phyloP scores from a whole-genome alignment of 1,140 invertebrate genomes.

The Drosophila ercepeae region DNA sequence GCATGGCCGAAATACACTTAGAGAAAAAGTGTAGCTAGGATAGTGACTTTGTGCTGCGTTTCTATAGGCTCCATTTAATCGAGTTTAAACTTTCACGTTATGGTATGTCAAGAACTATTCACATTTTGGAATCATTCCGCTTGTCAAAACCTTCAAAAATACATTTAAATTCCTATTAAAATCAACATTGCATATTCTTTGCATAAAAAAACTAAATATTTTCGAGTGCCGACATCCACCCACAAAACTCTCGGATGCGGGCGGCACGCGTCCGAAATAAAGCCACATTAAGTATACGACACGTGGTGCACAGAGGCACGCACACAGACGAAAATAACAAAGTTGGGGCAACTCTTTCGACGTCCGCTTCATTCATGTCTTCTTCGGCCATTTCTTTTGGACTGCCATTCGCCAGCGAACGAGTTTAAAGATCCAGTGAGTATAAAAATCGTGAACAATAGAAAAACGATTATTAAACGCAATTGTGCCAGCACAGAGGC shows the following conservation, averaged over 20 bases:
- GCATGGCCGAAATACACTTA: constrained; percentile 1
- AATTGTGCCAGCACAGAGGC: constrained; percentile 78
- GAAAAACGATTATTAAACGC: constrained; percentile 84
- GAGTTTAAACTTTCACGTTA: no score
- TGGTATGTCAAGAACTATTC: no score
- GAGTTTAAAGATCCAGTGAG: constrained; percentile 72
- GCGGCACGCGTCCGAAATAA: constrained; percentile 71
- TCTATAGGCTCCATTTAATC: no score
- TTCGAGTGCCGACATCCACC: constrained; percentile 12
- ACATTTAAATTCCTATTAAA: no score
- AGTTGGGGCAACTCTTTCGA: constrained; percentile 52
- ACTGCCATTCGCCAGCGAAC: constrained; percentile 36
- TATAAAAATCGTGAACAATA: constrained; percentile 84
- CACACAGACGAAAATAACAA: constrained; percentile 51
- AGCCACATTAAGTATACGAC: constrained; percentile 75
- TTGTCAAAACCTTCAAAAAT: no score
- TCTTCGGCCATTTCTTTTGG: constrained; percentile 71
- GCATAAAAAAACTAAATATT: neutral
- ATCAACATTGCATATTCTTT: neutral
- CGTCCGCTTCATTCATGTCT: constrained; percentile 73
- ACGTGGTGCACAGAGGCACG: constrained; percentile 66
- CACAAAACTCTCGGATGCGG: constrained; percentile 22
- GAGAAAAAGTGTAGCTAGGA: neutral
- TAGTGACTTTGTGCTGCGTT: no score
- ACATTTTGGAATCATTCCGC: no score